Percentiles rank a stretch among this genome's conserved stretches.
These are phyloP conservation scores for Paratilapia polleni DNA, from an alignment of 2,113 vertebrate species.

Conservation along the genomic window DNA sequence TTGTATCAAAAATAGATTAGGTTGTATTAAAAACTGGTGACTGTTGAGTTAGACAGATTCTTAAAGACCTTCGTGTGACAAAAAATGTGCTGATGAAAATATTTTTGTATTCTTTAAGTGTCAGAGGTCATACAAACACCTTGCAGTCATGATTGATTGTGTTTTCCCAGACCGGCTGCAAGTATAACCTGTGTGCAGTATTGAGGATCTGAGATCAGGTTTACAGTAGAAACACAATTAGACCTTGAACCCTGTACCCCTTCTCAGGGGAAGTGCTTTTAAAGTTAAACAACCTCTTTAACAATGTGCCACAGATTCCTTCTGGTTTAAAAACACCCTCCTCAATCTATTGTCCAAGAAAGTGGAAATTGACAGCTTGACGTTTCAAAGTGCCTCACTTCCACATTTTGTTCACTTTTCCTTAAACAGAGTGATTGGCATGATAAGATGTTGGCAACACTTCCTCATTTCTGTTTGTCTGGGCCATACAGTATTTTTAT, in stretches of 20 bases:
- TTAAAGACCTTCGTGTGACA: background rate
- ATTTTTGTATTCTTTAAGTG: constrained; percentile 16
- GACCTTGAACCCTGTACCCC: constrained; percentile 47
- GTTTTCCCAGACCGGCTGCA: constrained; percentile 35
- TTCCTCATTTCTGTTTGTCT: background rate
- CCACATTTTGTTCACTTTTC: constrained; percentile 74
- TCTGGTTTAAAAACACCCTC: constrained; percentile 59
- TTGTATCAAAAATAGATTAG: background rate
- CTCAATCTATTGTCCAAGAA: constrained; percentile 53
- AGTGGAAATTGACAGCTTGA: constrained; percentile 51
- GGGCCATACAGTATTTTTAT: background rate
- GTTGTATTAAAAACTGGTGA: background rate
- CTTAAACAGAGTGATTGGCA: constrained; percentile 53
- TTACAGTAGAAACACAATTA: constrained; percentile 37
- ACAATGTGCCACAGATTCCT: constrained; percentile 54
- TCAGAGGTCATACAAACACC: constrained; percentile 30
- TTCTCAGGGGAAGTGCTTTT: constrained; percentile 56
- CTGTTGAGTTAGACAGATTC: background rate
- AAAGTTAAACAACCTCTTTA: constrained; percentile 52
- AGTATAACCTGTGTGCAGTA: background rate
- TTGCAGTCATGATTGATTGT: constrained; percentile 39
- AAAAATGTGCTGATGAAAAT: constrained; percentile 27
- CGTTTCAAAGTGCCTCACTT: constrained; percentile 63
- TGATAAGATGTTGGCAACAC: constrained; percentile 52
- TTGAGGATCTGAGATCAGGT: constrained; percentile 7